Percentiles rank a stretch among this genome's conserved stretches.
phyloP scores from a whole-genome alignment of 2,888 invertebrate genomes.

The Chironomus tentans region DNA sequence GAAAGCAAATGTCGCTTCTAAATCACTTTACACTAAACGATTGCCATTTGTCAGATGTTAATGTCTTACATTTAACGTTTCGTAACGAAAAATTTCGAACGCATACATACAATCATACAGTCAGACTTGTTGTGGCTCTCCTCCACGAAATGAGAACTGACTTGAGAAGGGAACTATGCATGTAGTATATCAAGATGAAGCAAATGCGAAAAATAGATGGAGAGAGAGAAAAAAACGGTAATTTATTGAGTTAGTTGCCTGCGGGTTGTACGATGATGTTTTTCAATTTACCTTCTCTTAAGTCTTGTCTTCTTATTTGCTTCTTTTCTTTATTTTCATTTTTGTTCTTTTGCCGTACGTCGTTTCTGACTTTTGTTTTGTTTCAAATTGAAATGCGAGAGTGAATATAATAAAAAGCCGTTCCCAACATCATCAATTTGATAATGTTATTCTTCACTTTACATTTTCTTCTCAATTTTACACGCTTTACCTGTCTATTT shows the following conservation, averaged over 20 bases:
- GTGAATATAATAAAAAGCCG: background rate
- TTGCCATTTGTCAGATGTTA: slow-evolving; percentile 12
- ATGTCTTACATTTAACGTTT: slow-evolving; percentile 8
- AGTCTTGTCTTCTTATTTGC: background rate
- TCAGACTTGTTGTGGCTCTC: background rate
- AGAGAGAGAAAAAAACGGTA: slow-evolving; percentile 6
- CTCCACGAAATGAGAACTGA: background rate
- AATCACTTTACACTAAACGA: slow-evolving; percentile 2
- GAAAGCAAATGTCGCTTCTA: slow-evolving; percentile 9
- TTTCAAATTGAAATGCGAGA: background rate
- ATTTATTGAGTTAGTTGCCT: slow-evolving; percentile 24
- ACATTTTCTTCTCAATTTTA: background rate
- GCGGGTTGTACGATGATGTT: slow-evolving; percentile 22
- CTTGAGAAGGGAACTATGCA: background rate
- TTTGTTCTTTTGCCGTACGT: background rate
- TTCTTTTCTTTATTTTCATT: background rate
- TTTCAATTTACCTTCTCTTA: slow-evolving; percentile 16
- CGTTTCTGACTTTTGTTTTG: background rate
- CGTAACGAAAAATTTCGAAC: background rate
- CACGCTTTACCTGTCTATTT: background rate
- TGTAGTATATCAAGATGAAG: background rate
- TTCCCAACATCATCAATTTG: slow-evolving; percentile 16
- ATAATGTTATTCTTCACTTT: slow-evolving; percentile 6
- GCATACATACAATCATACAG: background rate
- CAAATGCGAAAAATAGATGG: background rate